Evolutionary conservation across 2,113 vertebrate species (phyloP), one percentile per base, ranked within the genome.

Genomic region (Piprites chloris): DNA sequence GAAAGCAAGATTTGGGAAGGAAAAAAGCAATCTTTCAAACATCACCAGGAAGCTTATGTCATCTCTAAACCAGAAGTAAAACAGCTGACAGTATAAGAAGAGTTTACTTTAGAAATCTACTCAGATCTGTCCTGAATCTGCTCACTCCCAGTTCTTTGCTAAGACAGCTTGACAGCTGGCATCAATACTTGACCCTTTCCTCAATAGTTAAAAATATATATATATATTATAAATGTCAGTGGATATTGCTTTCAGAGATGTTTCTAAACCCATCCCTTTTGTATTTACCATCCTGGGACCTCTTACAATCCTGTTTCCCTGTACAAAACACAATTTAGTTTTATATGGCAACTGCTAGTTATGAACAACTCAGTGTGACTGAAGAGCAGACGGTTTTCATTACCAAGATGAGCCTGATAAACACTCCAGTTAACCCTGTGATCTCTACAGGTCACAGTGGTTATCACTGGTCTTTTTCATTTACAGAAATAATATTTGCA

Each of bases 401-500:
- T 95, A 93, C 22, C 44, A 84, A 21, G 56, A 84, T 46, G 41
- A 95, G 63, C 39, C 77, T 41, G 37, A 77, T 33, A 80, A 96
- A 94, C 46, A 63, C 75, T 89, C 53, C 61, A 83, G 84, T 96
- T 96, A 97, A 95, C 66, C 71, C 91, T 53, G 79, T 24, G 68
- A 77, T 82, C 91, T 80, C 47, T 78, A 50, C 14, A 87, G 85
- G 56, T 89, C 92, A 90, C 47, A 77, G 94, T 66, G 96, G 87
- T 84, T 89, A 87, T 39, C 62, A 91, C 37, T 11, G 23, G 82
- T 79, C 87, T 85, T 95, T 94, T 93, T 90, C 82, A 93, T 87
- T 96, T 94, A 89, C 68, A 89, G 78, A 93, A 97, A 96, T 67
- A 76, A 78, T 89, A 95, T 94, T 97, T 96, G 66, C 35, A 85